Evolutionary conservation across 2,888 invertebrate species (phyloP).

Genomic region (Tolmerus cingulatus): DNA sequence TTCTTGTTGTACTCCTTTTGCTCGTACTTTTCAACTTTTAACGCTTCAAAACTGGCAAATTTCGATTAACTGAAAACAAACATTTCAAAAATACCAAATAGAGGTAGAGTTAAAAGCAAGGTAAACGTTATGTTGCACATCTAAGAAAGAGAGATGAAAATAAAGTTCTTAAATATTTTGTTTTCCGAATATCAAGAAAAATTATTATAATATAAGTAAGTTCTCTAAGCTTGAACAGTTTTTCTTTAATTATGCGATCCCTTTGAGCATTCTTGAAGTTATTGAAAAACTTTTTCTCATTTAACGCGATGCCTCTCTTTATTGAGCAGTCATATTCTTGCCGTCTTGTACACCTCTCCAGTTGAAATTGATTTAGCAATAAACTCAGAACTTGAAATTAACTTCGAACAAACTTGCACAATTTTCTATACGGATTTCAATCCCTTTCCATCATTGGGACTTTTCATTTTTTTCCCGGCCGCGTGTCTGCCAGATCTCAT

Average conservation of each 20-base stretch:
- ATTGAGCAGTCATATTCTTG: not conserved
- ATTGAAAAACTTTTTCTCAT: not conserved
- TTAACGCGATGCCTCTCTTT: not conserved
- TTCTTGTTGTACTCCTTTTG: not conserved
- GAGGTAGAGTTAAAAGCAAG: not conserved
- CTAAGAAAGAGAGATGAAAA: not conserved
- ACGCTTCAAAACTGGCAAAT: not conserved
- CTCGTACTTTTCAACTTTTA: not conserved
- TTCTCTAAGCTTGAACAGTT: not conserved
- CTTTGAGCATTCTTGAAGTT: not conserved
- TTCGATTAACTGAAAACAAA: not conserved
- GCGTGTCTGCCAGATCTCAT: not conserved
- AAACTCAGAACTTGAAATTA: not conserved
- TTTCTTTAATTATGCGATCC: not conserved
- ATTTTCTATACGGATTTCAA: not conserved
- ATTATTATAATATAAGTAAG: not conserved
- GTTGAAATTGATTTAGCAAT: not conserved
- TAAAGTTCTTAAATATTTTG: not conserved
- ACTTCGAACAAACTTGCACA: not conserved
- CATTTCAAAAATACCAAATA: not conserved
- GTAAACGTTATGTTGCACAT: not conserved
- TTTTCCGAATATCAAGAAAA: no score
- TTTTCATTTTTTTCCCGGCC: not conserved
- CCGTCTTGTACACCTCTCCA: not conserved
- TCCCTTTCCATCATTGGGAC: not conserved